Evolutionary conservation across 2,113 vertebrate genomes (phyloP), one percentile per base, ranked within the genome.

Genomic region (Pollimyrus isidori): DNA sequence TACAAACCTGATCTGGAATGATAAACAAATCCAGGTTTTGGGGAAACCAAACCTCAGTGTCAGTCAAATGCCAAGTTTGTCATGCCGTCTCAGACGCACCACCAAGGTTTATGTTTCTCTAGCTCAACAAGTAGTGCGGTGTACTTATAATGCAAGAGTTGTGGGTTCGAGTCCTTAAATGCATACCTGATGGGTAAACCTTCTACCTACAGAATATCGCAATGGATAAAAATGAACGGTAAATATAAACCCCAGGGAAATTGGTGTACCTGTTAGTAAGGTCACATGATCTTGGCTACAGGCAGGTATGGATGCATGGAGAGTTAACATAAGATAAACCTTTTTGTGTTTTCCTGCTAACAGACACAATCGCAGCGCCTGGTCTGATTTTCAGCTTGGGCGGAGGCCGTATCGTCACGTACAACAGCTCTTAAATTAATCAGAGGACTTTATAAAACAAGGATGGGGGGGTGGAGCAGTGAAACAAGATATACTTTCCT

Each of bases 361-460:
- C 45, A 48, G 42, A 46, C 82, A 48, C 1, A 48, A 76, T 48
- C 17, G 7, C 3, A 23, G 45, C 3, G 4, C 23, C 21, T 3
- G 3, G 7, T 84, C 82, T n/a, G 45, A 46, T 84, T 84, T 84
- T 48, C 85, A 35, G 85, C 17, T 87, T 11, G 23, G 50, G 6
- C 35, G 50, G 23, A 39, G n/a, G 50, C 13, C 50, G 13, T 56
- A 4, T 56, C 85, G 30, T 87, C 50, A 35, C 48, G 4, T 87
- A 53, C 17, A 5, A 87, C 50, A 26, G 85, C 50, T 87, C 85
- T 87, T 53, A 50, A 80, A 88, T 50, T 52, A 50, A 88, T 88
- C 88, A 80, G 88, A 65, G n/a, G 45, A 50, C 69, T 52, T 80
- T 48, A 80, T 80, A 39, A 80, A 80, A 80, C 21, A 52, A 26